These are phyloP conservation scores for Hemicentrotus pulcherrimus DNA, from an alignment of 35 echinoderm and acorn worm genomes.

Conservation along the genomic window DNA sequence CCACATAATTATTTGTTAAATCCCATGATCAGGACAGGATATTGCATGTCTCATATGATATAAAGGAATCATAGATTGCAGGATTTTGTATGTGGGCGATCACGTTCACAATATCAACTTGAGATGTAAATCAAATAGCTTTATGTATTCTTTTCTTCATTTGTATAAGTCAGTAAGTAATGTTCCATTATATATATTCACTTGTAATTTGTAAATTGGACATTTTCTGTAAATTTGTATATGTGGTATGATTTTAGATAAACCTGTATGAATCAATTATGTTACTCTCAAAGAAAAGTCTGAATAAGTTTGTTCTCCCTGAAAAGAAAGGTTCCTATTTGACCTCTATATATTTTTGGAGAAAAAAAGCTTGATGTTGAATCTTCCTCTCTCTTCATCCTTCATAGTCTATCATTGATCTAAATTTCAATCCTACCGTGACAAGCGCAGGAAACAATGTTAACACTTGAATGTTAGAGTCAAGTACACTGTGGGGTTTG, in stretches of 20 bases:
- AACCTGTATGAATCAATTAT: not conserved
- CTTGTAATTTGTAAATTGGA: too few species aligned
- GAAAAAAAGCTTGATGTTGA: not conserved
- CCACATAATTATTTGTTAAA: not conserved
- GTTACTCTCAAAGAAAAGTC: not conserved
- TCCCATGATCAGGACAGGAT: not conserved
- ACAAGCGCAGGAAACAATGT: not conserved
- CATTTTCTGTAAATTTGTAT: too few species aligned
- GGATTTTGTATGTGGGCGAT: not conserved
- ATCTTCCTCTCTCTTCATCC: not conserved
- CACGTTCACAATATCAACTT: not conserved
- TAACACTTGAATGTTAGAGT: not conserved
- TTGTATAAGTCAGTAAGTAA: not conserved
- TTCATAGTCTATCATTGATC: not conserved
- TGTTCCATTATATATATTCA: too few species aligned
- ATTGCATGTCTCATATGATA: not conserved
- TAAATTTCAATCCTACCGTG: not conserved
- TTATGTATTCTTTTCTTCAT: not conserved
- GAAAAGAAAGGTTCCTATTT: not conserved
- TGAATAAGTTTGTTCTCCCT: not conserved
- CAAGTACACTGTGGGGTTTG: not conserved
- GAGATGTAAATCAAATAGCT: not conserved
- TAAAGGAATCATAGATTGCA: not conserved
- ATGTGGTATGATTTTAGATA: not conserved
- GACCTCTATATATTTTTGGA: not conserved